Evolutionary conservation across 2,888 invertebrate species (phyloP).

Genomic region (Amiota minor): DNA sequence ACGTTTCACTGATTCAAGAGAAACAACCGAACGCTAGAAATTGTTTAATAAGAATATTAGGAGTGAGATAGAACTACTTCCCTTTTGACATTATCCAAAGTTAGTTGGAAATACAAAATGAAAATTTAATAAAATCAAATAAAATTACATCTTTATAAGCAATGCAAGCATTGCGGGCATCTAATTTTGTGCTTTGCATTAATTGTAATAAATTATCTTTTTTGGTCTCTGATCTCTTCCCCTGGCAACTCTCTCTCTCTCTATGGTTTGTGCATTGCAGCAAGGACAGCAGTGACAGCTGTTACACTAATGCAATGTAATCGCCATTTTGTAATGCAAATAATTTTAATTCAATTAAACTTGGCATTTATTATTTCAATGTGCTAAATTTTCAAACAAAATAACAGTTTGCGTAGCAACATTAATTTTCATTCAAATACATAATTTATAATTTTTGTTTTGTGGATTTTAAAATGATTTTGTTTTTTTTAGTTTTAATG

Average conservation of each 20-base stretch:
- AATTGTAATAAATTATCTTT: constrained; percentile 16
- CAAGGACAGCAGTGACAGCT: neutral
- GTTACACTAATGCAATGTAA: constrained; percentile 8
- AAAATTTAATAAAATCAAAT: no score
- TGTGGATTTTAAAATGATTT: constrained; percentile 2
- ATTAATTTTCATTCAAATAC: neutral
- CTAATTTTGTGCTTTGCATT: constrained; percentile 10
- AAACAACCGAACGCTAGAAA: no score
- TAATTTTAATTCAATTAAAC: neutral
- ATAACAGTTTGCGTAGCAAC: neutral
- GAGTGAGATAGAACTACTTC: no score
- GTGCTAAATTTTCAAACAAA: neutral
- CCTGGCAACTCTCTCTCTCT: no score
- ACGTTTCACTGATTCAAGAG: no score
- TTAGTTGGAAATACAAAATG: no score
- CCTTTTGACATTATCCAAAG: no score
- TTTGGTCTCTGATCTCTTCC: neutral
- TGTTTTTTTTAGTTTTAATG: neutral
- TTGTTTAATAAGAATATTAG: no score
- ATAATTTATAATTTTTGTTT: no score
- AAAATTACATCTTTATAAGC: no score
- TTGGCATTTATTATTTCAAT: neutral
- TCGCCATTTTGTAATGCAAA: neutral
- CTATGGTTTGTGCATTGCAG: neutral
- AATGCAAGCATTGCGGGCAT: neutral